A percentile compares a stretch with the other conserved stretches of the same genome.
Evolutionary conservation across 2,797 vertebrate genomes (phyloP).

Genomic region (Peromyscus aztecus): DNA sequence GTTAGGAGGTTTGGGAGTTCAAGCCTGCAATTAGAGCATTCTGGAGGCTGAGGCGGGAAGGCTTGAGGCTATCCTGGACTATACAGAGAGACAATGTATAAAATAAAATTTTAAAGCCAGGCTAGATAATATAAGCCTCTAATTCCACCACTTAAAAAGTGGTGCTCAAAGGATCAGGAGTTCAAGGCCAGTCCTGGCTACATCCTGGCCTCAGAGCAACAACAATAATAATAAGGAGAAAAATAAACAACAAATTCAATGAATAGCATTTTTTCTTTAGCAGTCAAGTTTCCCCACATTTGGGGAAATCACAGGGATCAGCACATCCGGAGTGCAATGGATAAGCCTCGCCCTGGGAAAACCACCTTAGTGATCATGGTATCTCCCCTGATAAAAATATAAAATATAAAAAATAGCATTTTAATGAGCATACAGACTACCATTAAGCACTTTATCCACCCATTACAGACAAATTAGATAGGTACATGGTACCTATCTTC

Average conservation of each 20-base stretch:
- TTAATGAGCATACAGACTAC: conserved; percentile 8
- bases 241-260: conserved; percentile 17
- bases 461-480: conserved; percentile 1
- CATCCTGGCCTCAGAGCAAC: background rate
- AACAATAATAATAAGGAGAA: background rate
- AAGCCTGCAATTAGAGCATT: background rate
- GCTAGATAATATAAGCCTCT: background rate
- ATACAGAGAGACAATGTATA: background rate
- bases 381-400: too few relatives aligned
- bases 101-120: background rate
- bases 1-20: background rate
- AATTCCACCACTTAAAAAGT: background rate
- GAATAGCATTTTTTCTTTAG: background rate
- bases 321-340: too few relatives aligned
- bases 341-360: too few relatives aligned
- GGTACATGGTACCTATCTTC: background rate
- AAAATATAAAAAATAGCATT: conserved; percentile 52
- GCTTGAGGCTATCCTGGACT: background rate
- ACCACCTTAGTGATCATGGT: too few relatives aligned
- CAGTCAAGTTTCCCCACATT: too few relatives aligned
- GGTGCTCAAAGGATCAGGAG: background rate
- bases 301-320: too few relatives aligned
- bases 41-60: background rate
- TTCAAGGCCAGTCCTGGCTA: background rate
- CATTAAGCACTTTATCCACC: conserved; percentile 17